Evolutionary conservation across 2,888 invertebrate genomes (phyloP), one percentile per base, ranked within the genome.

Genomic region (Panzeria rudis): DNA sequence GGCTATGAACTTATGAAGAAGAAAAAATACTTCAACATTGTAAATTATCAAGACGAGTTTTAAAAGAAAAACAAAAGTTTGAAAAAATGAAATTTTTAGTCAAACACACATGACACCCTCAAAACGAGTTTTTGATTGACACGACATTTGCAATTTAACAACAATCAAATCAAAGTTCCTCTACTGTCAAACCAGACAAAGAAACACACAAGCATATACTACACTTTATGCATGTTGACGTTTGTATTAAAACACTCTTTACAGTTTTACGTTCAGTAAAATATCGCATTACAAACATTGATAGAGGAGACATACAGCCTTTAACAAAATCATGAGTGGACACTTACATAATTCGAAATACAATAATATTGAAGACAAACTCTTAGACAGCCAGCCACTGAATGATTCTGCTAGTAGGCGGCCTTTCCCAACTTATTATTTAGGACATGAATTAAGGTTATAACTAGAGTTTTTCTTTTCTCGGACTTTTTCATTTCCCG

Each of bases 81-180:
- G 59, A 52, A 52, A 38, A n/a, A 7, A 23, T 35, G 38, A 76
- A 77, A 66, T 68, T 69, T 61, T 25, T 52, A 66, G 64, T 76
- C 75, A 76, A 56, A 72, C 61, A 25, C 80, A 84, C 47, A 77
- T 84, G 80, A 72, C 52, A 71, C 66, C 71, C 59, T 76, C 59
- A 20, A 76, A 84, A 84, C 72, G 76, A 81, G 77, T 72, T 84
- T 84, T 84, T 80, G 84, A 84, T 84, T 84, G 81, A 77, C 71
- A 77, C 44, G 71, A 77, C 68, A 84, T 72, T 76, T 80, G 72
- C 61, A 66, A 80, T 72, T 81, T 81, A 77, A 81, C 80, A 80
- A 84, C 71, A 77, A 84, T 68, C 76, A 81, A 84, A 84, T 73
- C 84, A 84, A 78, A 71, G 25, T 72, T 59, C 9, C 50, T 62